Conservation (phyloP, 2,797 vertebrate genomes). For the Borostomias antarcticus region DNA sequence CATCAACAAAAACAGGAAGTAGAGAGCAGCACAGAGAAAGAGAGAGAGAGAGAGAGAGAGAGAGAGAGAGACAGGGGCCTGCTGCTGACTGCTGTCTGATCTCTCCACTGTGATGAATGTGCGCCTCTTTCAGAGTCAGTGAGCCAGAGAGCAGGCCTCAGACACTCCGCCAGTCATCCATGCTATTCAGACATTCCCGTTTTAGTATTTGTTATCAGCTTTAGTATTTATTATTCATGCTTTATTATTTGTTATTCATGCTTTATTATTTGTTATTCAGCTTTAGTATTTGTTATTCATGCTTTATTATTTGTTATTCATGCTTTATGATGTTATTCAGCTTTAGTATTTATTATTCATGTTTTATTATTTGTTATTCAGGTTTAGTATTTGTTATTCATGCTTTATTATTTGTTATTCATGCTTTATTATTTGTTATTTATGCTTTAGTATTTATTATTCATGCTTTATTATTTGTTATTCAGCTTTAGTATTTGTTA, state of each 20-base stretch:
- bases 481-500: conserved; percentile 71
- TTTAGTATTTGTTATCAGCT: too few relatives aligned
- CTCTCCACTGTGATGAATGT: conserved; percentile 41
- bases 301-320: background rate
- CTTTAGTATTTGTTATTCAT: too few relatives aligned
- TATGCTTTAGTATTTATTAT: conserved; percentile 48
- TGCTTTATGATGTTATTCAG: too few relatives aligned
- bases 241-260: too few relatives aligned
- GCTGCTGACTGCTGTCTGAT: conserved; percentile 54
- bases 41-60: conserved; percentile 19
- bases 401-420: too few relatives aligned
- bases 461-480: too few relatives aligned
- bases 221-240: too few relatives aligned
- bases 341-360: conserved; percentile 50
- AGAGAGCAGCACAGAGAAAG: conserved; percentile 15
- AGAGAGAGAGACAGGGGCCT: conserved; percentile 21
- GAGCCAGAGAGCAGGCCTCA: conserved; percentile 53
- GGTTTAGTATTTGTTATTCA: conserved; percentile 65
- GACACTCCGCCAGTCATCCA: conserved; percentile 40
- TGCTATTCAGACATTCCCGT: conserved; percentile 57
- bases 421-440: background rate
- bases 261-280: conserved; percentile 74
- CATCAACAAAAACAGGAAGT: background rate
- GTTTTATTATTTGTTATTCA: too few relatives aligned
- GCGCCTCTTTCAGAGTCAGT: conserved; percentile 58